phyloP scores from a whole-genome alignment of 2,797 vertebrate species.

The Notolabrus celidotus region DNA sequence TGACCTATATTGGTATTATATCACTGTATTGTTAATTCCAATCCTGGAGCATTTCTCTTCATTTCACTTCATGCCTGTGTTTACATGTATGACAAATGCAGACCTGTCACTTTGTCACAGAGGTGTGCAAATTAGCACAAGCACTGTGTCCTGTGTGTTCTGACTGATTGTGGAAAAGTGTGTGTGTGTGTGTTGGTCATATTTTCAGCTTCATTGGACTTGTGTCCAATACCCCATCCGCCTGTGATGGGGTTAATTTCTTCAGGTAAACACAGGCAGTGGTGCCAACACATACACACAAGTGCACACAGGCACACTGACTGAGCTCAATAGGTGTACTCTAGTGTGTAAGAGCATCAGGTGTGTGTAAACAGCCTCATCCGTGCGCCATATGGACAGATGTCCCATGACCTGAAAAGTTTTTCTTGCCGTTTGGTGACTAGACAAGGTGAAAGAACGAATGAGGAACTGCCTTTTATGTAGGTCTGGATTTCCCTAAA shows the following conservation, averaged over 20 bases:
- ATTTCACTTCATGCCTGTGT: not conserved
- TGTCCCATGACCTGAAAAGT: slow-evolving; percentile 35
- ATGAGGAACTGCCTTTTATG: slow-evolving; percentile 28
- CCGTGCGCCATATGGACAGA: slow-evolving; percentile 71
- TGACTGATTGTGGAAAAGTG: slow-evolving; percentile 45
- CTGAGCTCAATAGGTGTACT: slow-evolving; percentile 59
- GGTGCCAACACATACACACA: slow-evolving; percentile 3
- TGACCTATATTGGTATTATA: no score
- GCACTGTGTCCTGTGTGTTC: slow-evolving; percentile 27
- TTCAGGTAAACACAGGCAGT: slow-evolving; percentile 67
- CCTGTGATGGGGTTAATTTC: slow-evolving; percentile 68
- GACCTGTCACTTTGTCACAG: slow-evolving; percentile 4
- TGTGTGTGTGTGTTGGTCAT: slow-evolving; percentile 40
- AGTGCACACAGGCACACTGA: slow-evolving; percentile 18
- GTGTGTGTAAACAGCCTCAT: slow-evolving; percentile 74
- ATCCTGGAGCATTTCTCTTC: not conserved
- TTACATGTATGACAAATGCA: not conserved
- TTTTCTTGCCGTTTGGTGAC: slow-evolving; percentile 37
- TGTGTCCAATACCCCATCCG: slow-evolving; percentile 15
- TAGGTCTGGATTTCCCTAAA: slow-evolving; percentile 17
- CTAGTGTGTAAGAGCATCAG: slow-evolving; percentile 72
- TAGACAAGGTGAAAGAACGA: slow-evolving; percentile 8
- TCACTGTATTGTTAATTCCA: not conserved
- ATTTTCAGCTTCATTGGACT: slow-evolving; percentile 70
- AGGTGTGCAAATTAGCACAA: slow-evolving; percentile 23